Conservation (phyloP, 2,888 invertebrate species). For the Chloroclystis v-ata region DNA sequence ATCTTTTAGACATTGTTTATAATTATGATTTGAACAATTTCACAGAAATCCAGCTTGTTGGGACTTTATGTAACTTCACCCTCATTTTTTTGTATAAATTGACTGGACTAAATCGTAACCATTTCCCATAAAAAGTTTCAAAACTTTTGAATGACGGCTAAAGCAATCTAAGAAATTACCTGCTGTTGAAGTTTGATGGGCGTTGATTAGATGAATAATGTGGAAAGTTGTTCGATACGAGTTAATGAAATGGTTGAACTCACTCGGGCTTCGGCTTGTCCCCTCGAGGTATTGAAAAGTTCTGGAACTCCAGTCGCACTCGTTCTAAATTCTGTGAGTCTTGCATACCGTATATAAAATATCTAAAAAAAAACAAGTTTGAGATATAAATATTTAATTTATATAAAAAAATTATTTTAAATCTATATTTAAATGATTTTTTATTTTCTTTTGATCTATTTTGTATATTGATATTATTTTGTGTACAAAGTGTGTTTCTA, state of each 20-base stretch:
- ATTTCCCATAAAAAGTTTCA: no score
- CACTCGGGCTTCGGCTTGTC: slow-evolving; percentile 86
- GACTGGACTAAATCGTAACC: no score
- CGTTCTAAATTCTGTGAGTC: slow-evolving; percentile 97
- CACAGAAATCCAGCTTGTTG: no score
- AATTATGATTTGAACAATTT: no score
- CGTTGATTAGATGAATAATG: slow-evolving; percentile 20
- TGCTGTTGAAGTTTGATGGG: slow-evolving; percentile 4
- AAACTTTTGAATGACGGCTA: not conserved
- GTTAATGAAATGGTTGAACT: slow-evolving; percentile 55
- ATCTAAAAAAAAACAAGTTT: slow-evolving; percentile 79
- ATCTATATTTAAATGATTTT: not conserved
- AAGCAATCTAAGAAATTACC: slow-evolving; percentile 1
- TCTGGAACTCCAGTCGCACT: slow-evolving; percentile 91
- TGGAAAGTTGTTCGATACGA: slow-evolving; percentile 19
- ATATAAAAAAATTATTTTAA: not conserved
- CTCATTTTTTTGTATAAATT: no score
- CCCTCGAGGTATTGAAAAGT: slow-evolving; percentile 93
- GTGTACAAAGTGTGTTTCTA: no score
- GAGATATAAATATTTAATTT: no score
- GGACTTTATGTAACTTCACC: no score
- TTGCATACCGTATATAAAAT: slow-evolving; percentile 99
- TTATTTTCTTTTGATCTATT: no score
- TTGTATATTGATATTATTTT: no score
- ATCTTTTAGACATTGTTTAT: no score